Base-by-base conservation (phyloP, 1,140 invertebrate species). In the Agrypnia vestita region DNA sequence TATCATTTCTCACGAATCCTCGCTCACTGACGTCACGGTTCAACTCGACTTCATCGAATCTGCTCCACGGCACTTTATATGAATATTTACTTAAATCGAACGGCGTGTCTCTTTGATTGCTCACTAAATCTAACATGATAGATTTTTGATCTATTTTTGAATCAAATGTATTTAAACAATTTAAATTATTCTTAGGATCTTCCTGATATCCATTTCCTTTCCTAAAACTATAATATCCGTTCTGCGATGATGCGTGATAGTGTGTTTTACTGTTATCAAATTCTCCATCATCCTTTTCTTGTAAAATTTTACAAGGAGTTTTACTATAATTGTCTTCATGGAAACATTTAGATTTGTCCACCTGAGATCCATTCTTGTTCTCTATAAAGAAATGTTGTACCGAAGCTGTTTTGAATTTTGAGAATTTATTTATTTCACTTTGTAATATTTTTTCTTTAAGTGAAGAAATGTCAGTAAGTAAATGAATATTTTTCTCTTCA, bases 1-100 rank as follows among this genome's bases (percentile, higher is more conserved):
- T 83, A 43, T 83, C 62, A n/a, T 71, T 71, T 12, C 67, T 71
- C 46, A n/a, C 12, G 21, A 51, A 13, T 51, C 11, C 46, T 49
- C 6, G 0, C 19, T 13, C 10, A 10, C 35, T 64, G 35, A 4
- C 13, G 19, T 35, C n/a, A 43, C 0, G 61, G 1, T 25, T 9
- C 49, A 25, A 64, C 35, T 43, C 35, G n/a, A 12, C 61, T 13
- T 19, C 35, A n/a, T 35, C 21, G 11, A 35, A 43, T 25, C 13
- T n/a, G n/a, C 25, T 49, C 44, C 15, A 51, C 13, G 67, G 47
- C 4, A 25, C 11, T 51, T n/a, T 21, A 7, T 19, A 3, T 11
- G 67, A 47, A 51, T 49, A 19, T 71, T 49, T 47, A 25, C n/a
- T 71, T 19, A 51, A 21, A 21, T 71, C 51, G 47, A 15, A 53